Evolutionary conservation across 1,140 invertebrate species (phyloP).

Genomic region (Meloidogyne floridensis): DNA sequence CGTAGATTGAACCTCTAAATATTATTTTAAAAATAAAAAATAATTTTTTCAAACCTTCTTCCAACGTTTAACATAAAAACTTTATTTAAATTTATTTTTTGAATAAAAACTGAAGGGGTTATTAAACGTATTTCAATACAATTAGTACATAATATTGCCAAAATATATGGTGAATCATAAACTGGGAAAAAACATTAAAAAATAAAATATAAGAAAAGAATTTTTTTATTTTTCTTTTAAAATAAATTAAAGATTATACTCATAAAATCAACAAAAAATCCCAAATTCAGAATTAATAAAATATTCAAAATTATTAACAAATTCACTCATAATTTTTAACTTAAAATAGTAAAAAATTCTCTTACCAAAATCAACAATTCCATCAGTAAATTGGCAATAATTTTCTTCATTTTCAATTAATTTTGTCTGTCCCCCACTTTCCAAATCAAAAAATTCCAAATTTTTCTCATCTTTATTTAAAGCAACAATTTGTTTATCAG

Average conservation of each 20-base stretch:
- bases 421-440: not conserved
- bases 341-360: not conserved
- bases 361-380: constrained; percentile 11
- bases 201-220: too few relatives aligned
- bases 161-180: constrained; percentile 51
- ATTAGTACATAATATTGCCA: constrained; percentile 43
- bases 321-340: not conserved
- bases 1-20: constrained; percentile 32
- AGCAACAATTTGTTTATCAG: not conserved
- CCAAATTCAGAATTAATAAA: too few relatives aligned
- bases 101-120: constrained; percentile 39
- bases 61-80: constrained; percentile 22
- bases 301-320: not conserved
- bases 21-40: constrained; percentile 9
- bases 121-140: constrained; percentile 50
- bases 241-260: too few relatives aligned
- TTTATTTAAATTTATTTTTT: constrained; percentile 36
- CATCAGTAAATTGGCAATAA: constrained; percentile 33
- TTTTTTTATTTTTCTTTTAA: too few relatives aligned
- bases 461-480: not conserved
- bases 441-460: constrained; percentile 18
- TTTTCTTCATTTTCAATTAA: not conserved
- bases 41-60: constrained; percentile 35
- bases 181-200: constrained; percentile 25
- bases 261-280: too few relatives aligned